phyloP scores from a whole-genome alignment of 2,113 vertebrate species.

The Agelaius tricolor region DNA sequence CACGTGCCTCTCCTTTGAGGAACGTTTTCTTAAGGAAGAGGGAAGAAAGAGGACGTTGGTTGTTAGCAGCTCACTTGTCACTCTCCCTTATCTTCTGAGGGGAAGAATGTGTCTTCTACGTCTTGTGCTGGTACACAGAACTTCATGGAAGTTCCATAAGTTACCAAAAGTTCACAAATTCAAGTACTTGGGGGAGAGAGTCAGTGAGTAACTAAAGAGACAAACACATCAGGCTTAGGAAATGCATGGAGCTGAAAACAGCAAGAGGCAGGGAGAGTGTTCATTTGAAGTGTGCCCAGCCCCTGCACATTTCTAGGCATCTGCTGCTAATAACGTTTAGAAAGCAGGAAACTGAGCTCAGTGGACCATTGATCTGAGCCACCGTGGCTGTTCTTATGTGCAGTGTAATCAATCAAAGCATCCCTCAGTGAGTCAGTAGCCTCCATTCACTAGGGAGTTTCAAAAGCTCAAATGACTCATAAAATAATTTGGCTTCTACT shows the following conservation, averaged over 20 bases:
- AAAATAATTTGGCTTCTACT: constrained; percentile 8
- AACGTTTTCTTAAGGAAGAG: not conserved
- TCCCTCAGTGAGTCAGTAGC: not conserved
- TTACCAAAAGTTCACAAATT: not conserved
- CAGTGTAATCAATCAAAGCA: constrained; percentile 8
- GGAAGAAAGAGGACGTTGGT: not conserved
- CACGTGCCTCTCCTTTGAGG: not conserved
- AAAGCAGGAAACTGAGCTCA: constrained; percentile 16
- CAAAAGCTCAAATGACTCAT: constrained; percentile 18
- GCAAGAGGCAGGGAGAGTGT: not conserved
- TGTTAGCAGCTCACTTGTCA: not conserved
- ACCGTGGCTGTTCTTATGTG: not conserved
- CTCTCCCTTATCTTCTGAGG: not conserved
- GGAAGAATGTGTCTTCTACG: not conserved
- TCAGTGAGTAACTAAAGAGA: not conserved
- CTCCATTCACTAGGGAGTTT: not conserved
- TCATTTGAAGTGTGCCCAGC: not conserved
- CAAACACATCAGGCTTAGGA: not conserved
- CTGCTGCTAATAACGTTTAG: not conserved
- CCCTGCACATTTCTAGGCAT: not conserved
- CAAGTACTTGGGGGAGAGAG: not conserved
- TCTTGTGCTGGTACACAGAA: not conserved
- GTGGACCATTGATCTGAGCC: not conserved
- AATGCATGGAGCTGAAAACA: not conserved
- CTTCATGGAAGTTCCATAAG: not conserved